Evolutionary conservation across 2,888 invertebrate genomes (phyloP), one percentile per base, ranked within the genome.

Genomic region (Unio pictorum): DNA sequence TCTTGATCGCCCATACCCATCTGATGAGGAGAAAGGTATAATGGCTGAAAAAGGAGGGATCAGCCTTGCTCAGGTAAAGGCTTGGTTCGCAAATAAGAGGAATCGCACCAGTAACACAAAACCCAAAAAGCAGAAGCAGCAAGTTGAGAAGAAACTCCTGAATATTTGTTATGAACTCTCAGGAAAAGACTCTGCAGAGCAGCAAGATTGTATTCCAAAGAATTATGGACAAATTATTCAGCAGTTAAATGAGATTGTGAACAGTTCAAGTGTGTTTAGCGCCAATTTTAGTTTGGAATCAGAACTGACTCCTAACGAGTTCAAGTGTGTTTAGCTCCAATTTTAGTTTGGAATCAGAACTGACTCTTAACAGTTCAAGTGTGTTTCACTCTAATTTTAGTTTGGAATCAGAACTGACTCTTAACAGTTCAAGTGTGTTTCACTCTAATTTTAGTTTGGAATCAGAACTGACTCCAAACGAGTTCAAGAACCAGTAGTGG

Each of bases 1-100:
- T 70, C 75, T 84, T 8, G 79, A 84, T 55, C 79, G 83, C 61
- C 88, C 87, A 1, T 88, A 88, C 67, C 88, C 88, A 8, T 80
- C 81, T 1, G 86, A 86, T 60, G 84, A 81, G 54, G 84, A 87
- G 68, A 87, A 88, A 73, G 72, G 75, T 55, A 71, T 74, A 26
- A 67, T 88, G 68, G 87, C 88, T 5, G 78, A 81, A 11, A 67
- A 79, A 30, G 86, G 87, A 6, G 76, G 79, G 5, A 79, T 88
- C 20, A 71, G 80, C 54, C 68, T 87, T 26, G 70, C 78, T 11
- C 86, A 87, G 68, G 87, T 87, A 28, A 87, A 88, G 64, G 86
- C 87, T 17, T 88, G 88, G 88, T 88, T 88, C 73, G 87, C 87
- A 8, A 88, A 88, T 68, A 86, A 84, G 61, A 71, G 88, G 30